Conservation (phyloP, 2,797 vertebrate genomes). For the Synanceia verrucosa region DNA sequence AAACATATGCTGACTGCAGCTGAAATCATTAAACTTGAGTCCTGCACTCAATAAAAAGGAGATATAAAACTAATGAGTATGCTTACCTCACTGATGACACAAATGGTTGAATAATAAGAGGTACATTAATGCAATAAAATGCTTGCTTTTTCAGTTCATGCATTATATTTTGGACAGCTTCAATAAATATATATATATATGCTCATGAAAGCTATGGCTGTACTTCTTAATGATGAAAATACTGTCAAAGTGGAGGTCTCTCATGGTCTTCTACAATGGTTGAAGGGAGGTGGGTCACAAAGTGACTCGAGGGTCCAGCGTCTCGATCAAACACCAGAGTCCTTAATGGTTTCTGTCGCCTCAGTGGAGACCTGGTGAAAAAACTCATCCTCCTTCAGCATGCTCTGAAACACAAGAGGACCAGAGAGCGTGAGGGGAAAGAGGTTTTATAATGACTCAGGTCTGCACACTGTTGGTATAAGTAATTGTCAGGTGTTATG, state of each 20-base stretch:
- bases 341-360: constrained; percentile 80
- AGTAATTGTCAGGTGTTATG: neutral
- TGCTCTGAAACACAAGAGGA: constrained; percentile 83
- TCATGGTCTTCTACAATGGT: neutral
- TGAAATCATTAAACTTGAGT: neutral
- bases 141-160: constrained; percentile 53
- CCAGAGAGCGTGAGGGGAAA: neutral
- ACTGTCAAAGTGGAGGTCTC: constrained; percentile 12
- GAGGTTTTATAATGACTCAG: neutral
- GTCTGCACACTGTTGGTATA: neutral
- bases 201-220: constrained; percentile 5
- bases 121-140: constrained; percentile 9
- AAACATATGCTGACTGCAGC: neutral
- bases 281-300: constrained; percentile 13
- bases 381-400: constrained; percentile 93
- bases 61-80: neutral
- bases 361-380: constrained; percentile 83
- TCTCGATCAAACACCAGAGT: constrained; percentile 80
- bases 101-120: constrained; percentile 18
- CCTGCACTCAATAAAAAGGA: neutral
- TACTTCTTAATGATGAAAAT: constrained; percentile 12
- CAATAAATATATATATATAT: constrained; percentile 69
- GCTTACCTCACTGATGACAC: neutral
- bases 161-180: constrained; percentile 41
- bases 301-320: neutral